Percentiles rank a stretch among this genome's conserved stretches.
Conservation (phyloP, 2,113 vertebrate species). For the Gallinago undulata region DNA sequence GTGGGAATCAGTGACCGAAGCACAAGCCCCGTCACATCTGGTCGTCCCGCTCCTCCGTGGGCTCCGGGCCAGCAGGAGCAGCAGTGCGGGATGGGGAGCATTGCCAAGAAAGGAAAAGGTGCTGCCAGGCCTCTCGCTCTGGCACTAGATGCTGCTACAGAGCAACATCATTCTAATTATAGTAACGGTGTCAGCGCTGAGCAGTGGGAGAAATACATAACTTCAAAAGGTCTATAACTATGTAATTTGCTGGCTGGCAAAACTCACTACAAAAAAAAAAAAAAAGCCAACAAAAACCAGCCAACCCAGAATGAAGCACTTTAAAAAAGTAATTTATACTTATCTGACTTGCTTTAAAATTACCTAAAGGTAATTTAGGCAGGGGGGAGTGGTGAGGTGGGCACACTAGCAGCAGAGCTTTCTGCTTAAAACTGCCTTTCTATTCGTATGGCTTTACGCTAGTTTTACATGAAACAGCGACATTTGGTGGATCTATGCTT, state of each 20-base stretch:
- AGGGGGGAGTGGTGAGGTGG: background rate
- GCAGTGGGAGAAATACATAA: background rate
- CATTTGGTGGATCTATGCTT: background rate
- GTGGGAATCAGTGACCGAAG: background rate
- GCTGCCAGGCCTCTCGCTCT: background rate
- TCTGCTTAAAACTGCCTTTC: background rate
- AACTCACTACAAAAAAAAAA: background rate
- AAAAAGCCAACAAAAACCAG: background rate
- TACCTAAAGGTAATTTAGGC: background rate
- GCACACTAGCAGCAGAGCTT: background rate
- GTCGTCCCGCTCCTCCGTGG: fast-evolving
- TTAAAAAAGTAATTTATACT: background rate
- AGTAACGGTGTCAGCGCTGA: slow-evolving; percentile 6
- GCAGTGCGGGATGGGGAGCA: background rate
- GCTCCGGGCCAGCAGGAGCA: background rate
- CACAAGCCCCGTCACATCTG: background rate
- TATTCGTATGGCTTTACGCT: background rate
- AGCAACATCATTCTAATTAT: slow-evolving; percentile 31
- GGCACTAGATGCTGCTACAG: slow-evolving; percentile 40
- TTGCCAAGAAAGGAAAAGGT: background rate
- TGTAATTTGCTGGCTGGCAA: background rate
- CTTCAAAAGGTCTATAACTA: background rate
- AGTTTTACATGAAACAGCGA: background rate
- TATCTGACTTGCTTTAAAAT: background rate
- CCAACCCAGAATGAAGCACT: background rate